Base-by-base conservation (phyloP, 23 tunicate species). In the Halocynthia aurantium region DNA sequence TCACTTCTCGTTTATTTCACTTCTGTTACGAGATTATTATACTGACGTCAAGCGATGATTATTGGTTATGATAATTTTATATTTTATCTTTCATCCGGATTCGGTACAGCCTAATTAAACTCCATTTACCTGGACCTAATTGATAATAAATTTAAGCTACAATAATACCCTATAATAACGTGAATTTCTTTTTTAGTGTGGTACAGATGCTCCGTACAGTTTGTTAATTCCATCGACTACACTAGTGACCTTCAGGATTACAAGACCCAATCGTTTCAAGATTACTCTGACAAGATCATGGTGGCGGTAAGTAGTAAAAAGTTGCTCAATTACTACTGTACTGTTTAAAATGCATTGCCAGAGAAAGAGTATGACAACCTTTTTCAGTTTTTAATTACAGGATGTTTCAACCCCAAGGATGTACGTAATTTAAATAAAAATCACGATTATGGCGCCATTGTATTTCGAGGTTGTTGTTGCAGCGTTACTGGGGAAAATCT, bases 211-310 rank as follows among this genome's bases (percentile, higher is more conserved):
- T 78, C 75, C 0, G 78, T 92, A 52, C 86, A 86, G 61, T 92
- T 92, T 64, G 67, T 86, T 57, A 92, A 92, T 61, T 92, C 98
- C 10, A 81, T 92, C 20, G 80, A 79, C 57, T 86, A 86, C 65
- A 81, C 76, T 6, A 69, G 21, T 7, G 87, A 82, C 18, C 61
- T 92, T 49, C 53, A 67, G 58, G 88, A 92, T 55, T 82, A 92
- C 76, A 78, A 75, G 62, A 83, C 98, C 6, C 83, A 77, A 15
- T 72, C 72, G 8, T 86, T 86, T 73, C 20, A 19, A 51, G 72
- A 76, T 5, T 22, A 86, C 13, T 84, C 98, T 18, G 77, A 76
- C 67, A 82, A 92, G 79, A 82, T 92, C 49, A 92, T 92, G 98
- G 61, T 69, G 0, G 81, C 53, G 75, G 98, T 92, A 70, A 86